Percentiles rank a stretch among this genome's conserved stretches.
Evolutionary conservation across 2,888 invertebrate genomes (phyloP).

Genomic region (Athalia circularis): DNA sequence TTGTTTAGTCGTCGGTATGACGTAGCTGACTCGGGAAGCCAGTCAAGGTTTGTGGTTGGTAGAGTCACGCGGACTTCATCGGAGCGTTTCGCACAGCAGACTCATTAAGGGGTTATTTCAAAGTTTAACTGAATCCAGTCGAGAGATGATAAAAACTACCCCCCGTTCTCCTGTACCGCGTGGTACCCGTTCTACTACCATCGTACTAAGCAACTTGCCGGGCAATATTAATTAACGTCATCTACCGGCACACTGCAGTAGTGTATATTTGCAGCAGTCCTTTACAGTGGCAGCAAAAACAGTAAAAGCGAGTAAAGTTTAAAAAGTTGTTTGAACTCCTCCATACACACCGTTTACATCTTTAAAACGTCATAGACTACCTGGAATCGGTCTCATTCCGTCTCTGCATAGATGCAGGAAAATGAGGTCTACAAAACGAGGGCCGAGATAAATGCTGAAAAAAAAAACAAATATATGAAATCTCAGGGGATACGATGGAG

Average conservation of each 20-base stretch:
- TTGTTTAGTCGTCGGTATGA: too few relatives aligned
- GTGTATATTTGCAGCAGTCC: slow-evolving; percentile 2
- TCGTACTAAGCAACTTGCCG: slow-evolving; percentile 16
- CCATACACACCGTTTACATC: not conserved
- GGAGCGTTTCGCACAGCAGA: slow-evolving; percentile 61
- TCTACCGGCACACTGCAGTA: slow-evolving; percentile 44
- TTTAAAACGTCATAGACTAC: not conserved
- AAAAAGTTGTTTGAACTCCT: not conserved
- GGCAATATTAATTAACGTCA: slow-evolving; percentile 68
- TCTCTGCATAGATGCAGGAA: not conserved
- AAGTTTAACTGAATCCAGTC: slow-evolving; percentile 69
- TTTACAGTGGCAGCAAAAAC: not conserved
- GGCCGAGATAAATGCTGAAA: too few relatives aligned
- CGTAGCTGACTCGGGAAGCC: too few relatives aligned
- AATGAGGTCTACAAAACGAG: not conserved
- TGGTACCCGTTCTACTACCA: not conserved
- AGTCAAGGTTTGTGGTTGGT: not conserved
- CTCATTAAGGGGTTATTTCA: slow-evolving; percentile 70
- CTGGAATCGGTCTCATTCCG: not conserved
- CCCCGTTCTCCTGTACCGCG: slow-evolving; percentile 15
- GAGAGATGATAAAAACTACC: slow-evolving; percentile 53
- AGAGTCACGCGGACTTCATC: slow-evolving; percentile 47
- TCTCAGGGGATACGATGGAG: too few relatives aligned
- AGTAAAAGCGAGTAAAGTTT: not conserved
- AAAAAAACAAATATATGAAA: too few relatives aligned